Evolutionary conservation across 1,140 invertebrate genomes (phyloP), one percentile per base, ranked within the genome.

Genomic region (Heliothis subflexa): DNA sequence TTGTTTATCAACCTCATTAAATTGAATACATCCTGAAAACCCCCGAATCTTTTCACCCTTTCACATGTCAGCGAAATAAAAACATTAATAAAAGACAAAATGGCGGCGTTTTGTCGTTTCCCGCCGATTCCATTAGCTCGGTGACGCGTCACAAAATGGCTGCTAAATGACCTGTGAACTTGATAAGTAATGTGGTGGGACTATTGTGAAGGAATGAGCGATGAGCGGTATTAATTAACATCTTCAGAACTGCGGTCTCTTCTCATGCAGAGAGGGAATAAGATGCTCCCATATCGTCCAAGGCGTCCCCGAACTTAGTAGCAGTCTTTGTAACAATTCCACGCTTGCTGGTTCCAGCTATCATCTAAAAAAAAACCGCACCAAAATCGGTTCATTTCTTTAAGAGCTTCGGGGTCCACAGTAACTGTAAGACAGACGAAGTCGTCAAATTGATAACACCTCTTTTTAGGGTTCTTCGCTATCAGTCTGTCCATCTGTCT

Each of bases 111-210:
- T 77, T 72, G 79, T 72, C 78, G 59, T 72, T 55, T 72, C 66
- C 66, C 79, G 73, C 64, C 72, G 72, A 16, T 76, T 83, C 83
- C 83, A 84, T 86, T 85, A 84, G 71, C 79, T 78, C 57, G 81
- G 82, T 82, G 71, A 64, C 77, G 74, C 81, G 21, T 25, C 76
- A 80, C 83, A 85, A 85, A 86, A 86, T 86, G 85, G 82, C 73
- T 45, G 70, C 49, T 75, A 81, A 86, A 86, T 86, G 84, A 73
- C 75, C 78, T 85, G 84, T 84, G 79, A 85, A 84, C 74, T 62
- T 78, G 82, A 85, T 85, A 84, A 82, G 73, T 64, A 33, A 59
- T 21, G n/a, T 0, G 70, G 33, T 47, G 52, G 49, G 13, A 12
- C 1, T n/a, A 59, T 55, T 52, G 61, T 62, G 25, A 12, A 0